These are phyloP conservation scores for Neoarius graeffei DNA, from an alignment of 2,113 vertebrate genomes.

Conservation along the genomic window DNA sequence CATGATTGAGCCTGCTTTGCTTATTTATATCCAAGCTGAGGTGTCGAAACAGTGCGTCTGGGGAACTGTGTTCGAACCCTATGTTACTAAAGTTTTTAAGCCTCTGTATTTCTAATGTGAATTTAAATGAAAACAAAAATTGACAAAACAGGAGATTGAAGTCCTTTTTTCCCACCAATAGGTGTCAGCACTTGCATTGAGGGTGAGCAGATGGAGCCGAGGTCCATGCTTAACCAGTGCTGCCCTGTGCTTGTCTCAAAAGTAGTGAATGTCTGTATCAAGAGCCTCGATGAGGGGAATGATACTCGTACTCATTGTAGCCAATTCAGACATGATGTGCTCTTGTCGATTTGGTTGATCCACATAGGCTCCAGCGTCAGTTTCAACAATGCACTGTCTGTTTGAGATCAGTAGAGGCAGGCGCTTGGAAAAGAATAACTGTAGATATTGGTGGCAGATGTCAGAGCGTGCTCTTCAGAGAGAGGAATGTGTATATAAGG, in stretches of 20 bases:
- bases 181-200: conserved; percentile 68
- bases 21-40: neutral
- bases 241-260: neutral
- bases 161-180: conserved; percentile 56
- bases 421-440: conserved; percentile 21
- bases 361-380: neutral
- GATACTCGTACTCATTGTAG: neutral
- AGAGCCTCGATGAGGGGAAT: neutral
- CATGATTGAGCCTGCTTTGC: neutral
- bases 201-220: neutral
- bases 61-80: neutral
- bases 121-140: neutral
- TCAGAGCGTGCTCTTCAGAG: conserved; percentile 20
- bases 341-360: neutral
- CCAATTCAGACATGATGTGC: neutral
- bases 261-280: conserved; percentile 18
- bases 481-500: conserved; percentile 8
- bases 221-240: neutral
- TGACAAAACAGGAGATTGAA: neutral
- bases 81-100: neutral
- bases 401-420: neutral
- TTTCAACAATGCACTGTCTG: conserved; percentile 44
- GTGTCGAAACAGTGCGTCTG: conserved; percentile 2
- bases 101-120: conserved; percentile 13
- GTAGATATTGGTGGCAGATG: conserved; percentile 35